Evolutionary conservation across 1,140 invertebrate species (phyloP).

Genomic region (Drosophila simulans): DNA sequence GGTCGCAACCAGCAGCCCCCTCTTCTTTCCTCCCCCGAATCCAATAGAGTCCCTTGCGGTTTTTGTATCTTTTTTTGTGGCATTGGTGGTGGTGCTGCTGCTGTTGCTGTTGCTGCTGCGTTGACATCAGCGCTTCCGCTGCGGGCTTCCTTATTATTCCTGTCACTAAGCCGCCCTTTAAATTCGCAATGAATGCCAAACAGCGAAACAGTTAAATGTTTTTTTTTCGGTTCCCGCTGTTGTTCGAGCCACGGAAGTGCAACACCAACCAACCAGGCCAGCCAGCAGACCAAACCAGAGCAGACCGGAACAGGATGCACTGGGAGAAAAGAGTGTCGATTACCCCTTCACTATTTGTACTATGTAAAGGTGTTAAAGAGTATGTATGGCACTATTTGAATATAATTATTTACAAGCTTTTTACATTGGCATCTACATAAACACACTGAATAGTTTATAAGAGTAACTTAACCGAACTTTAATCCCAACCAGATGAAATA

Average conservation of each 20-base stretch:
- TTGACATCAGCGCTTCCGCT: conserved; percentile 80
- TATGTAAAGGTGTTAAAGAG: too few species aligned
- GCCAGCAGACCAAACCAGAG: conserved; percentile 32
- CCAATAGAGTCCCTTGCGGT: conserved; percentile 71
- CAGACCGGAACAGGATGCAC: conserved; percentile 43
- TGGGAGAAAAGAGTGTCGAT: neutral
- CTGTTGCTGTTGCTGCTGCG: conserved; percentile 35
- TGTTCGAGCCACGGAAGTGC: conserved; percentile 68
- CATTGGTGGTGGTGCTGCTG: conserved; percentile 3
- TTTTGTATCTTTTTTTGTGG: conserved; percentile 41
- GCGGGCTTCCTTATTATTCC: conserved; percentile 81
- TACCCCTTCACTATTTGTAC: too few species aligned
- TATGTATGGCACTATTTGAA: too few species aligned
- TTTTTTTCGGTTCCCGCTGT: conserved; percentile 43
- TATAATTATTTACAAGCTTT: too few species aligned
- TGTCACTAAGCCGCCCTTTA: conserved; percentile 82
- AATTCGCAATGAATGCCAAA: conserved; percentile 83
- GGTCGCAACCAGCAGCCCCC: conserved; percentile 15
- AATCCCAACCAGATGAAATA: too few species aligned
- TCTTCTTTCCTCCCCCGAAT: neutral
- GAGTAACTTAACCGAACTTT: too few species aligned
- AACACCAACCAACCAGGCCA: conserved; percentile 62
- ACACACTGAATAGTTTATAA: too few species aligned
- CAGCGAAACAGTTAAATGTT: conserved; percentile 78
- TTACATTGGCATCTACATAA: too few species aligned